Evolutionary conservation across 2,797 vertebrate genomes (phyloP), one percentile per base, ranked within the genome.

Genomic region (Diplodus puntazzo): DNA sequence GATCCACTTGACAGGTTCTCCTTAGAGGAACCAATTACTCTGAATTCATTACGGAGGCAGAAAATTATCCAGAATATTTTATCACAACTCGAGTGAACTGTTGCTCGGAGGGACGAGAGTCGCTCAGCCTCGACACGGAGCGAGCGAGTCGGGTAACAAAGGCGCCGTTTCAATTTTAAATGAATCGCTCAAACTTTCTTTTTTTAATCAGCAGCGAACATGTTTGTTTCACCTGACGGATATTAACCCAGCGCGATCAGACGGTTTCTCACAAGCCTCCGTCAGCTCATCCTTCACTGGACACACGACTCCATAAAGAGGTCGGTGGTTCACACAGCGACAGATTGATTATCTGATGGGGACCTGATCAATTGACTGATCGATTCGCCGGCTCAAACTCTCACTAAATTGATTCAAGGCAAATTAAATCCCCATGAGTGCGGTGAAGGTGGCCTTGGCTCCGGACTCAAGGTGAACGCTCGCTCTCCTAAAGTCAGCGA

Each of bases 21-120:
- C 83, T 82, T 52, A 23, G 67, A 84, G 86, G 43, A 85, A 84
- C 72, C 73, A 79, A 85, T 87, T 84, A 88, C 73, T 48, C 53
- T 78, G 75, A 85, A 83, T 87, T 80, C 45, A 76, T 80, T 72
- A 84, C 3, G 23, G 55, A 63, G 53, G 27, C 34, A 3, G 49
- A 77, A 83, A 77, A 79, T 69, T 11, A 73, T 53, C 57, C 43
- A 16, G 77, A 85, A 86, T 91, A 75, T 83, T 80, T 88, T 14
- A 83, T 71, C 42, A 66, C 30, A 43, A 34, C 58, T 63, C 16
- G 61, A 77, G 50, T 16, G 7, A 70, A 63, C 46, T 69, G 58
- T 46, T 60, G 71, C 73, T 84, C 67, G 3, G 65, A 74, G 73
- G 76, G 71, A 73, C 69, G 5, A 60, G 68, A 74, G 69, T 48